phyloP scores from a whole-genome alignment of 2,797 vertebrate species.

The Fratercula arctica region DNA sequence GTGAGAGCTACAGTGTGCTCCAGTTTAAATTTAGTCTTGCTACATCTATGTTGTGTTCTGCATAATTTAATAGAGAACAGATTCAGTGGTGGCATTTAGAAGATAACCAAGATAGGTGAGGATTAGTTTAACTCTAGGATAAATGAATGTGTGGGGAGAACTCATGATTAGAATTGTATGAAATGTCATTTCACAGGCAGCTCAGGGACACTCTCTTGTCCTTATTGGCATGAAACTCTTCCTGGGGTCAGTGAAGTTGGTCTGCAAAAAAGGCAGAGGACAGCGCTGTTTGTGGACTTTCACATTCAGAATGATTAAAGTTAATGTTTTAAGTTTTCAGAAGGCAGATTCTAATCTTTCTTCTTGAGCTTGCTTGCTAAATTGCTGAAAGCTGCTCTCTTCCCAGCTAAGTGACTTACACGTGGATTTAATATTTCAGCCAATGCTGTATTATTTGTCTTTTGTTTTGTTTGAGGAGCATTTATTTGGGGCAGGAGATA shows the following conservation, averaged over 20 bases:
- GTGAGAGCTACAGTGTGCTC: neutral
- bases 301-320: neutral
- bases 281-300: neutral
- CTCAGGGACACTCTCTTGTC: neutral
- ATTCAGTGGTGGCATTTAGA: neutral
- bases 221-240: neutral
- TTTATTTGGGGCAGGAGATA: neutral
- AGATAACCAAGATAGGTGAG: neutral
- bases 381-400: slow-evolving; percentile 5
- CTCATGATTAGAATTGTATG: neutral
- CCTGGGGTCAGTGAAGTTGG: neutral
- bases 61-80: neutral
- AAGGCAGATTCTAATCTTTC: neutral
- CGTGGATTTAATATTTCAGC: neutral
- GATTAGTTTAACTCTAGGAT: neutral
- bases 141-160: neutral
- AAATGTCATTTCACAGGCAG: neutral
- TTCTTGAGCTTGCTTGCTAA: neutral
- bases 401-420: neutral
- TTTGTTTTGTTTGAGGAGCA: neutral
- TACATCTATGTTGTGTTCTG: neutral
- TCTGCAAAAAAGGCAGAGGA: neutral
- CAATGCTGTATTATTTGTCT: neutral
- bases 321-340: neutral
- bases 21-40: neutral